Percentiles rank a stretch among this genome's conserved stretches.
These are phyloP conservation scores for Rhombomys opimus DNA, from an alignment of 2,113 vertebrate species.

Conservation along the genomic window DNA sequence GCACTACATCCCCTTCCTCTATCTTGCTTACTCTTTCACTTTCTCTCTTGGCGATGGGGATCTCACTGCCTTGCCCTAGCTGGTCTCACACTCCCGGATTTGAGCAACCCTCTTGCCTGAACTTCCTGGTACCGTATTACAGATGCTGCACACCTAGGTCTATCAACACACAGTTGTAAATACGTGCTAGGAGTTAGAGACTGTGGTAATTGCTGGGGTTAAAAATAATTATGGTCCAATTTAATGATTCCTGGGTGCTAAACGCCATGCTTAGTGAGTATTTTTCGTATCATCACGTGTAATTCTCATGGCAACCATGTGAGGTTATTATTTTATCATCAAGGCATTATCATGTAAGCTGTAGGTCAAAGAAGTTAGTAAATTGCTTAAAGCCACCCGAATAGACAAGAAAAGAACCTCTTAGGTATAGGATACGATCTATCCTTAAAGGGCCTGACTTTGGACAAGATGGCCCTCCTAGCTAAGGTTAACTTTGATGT, in stretches of 20 bases:
- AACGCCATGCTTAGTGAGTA: background rate
- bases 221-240: constrained; percentile 47
- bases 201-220: constrained; percentile 36
- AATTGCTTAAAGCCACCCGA: background rate
- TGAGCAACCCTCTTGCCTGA: background rate
- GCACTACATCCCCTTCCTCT: background rate
- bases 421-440: constrained; percentile 13
- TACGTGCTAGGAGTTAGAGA: constrained; percentile 18
- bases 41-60: background rate
- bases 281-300: background rate
- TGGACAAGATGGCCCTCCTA: background rate
- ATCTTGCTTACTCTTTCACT: too few species aligned
- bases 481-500: background rate
- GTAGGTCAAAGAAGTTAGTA: constrained; percentile 11
- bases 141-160: background rate
- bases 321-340: background rate
- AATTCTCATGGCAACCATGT: background rate
- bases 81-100: background rate
- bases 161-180: background rate
- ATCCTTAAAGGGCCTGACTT: background rate
- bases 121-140: background rate
- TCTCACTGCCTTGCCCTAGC: background rate
- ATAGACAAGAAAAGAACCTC: background rate
- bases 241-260: constrained; percentile 21
- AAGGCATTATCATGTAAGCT: constrained; percentile 16